Evolutionary conservation across 2,797 vertebrate species (phyloP), one percentile per base, ranked within the genome.

Genomic region (Pteronotus mesoamericanus): DNA sequence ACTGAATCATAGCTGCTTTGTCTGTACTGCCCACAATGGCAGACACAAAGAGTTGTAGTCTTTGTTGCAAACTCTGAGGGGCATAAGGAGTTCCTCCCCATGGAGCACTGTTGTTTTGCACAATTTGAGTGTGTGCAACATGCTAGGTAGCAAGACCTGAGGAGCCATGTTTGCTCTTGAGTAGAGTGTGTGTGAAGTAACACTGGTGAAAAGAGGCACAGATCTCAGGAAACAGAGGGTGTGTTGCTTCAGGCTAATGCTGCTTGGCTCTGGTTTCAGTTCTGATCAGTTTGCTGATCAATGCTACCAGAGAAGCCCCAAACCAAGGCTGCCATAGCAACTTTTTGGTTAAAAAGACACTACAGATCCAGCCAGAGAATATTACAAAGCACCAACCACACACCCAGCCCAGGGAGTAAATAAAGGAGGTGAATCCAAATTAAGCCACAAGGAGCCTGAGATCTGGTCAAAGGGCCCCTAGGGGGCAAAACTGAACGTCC

Each of bases 161-260:
- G 24, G 9, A 46, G n/a, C 42, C 57, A 55, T 0, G 0, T 9
- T 53, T n/a, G 15, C n/a, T 72, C 34, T 39, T 3, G 8, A 69
- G 88, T 37, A 75, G 39, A 10, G 22, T 53, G 15, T 2, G 5
- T 15, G 6, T 15, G 2, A 12, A 71, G 24, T 0, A n/a, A 57
- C 5, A 10, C 4, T 18, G 18, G 32, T 14, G 19, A 37, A 29
- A 66, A n/a, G 22, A 61, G 59, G 29, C 16, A 19, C 29, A 26
- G 32, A 24, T 80, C 66, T 61, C 37, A 44, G 19, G 24, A 88
- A n/a, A 88, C 8, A 29, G 16, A 16, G 55, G n/a, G 9, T 16
- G 8, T 53, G 19, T 57, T 74, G 37, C 32, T 46, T 39, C 8
- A 83, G 37, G n/a, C 3, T 18, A 46, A 61, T 0, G 51, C 24